These are phyloP conservation scores for Bombus ignitus DNA, from an alignment of 1,140 invertebrate species.

Conservation along the genomic window DNA sequence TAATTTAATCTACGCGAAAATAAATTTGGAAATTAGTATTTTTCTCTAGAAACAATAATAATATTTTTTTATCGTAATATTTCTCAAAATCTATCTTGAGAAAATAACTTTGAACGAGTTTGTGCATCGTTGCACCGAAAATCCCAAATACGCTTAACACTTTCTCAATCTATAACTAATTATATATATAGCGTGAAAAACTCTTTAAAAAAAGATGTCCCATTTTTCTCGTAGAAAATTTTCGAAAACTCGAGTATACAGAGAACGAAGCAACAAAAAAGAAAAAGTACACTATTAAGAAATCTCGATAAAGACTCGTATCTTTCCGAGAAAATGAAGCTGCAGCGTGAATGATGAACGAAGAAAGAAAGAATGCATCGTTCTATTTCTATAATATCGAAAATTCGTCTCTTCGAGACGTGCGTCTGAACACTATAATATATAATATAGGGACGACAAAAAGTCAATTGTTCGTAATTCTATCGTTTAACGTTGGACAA, in stretches of 20 bases:
- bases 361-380: constrained; percentile 5
- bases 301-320: constrained; percentile 1
- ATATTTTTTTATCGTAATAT: no score
- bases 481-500: constrained; percentile 39
- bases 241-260: no score
- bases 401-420: background rate
- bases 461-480: constrained; percentile 74
- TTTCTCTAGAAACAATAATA: no score
- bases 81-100: no score
- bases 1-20: no score
- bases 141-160: background rate
- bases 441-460: constrained; percentile 53
- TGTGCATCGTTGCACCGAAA: background rate
- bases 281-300: background rate
- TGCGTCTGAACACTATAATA: constrained; percentile 10
- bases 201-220: background rate
- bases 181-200: background rate
- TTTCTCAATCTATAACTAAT: background rate
- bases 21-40: no score
- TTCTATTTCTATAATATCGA: constrained; percentile 29
- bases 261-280: background rate
- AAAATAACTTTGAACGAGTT: no score
- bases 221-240: background rate
- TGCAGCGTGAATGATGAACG: constrained; percentile 12
- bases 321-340: background rate